Evolutionary conservation across 2,797 vertebrate species (phyloP).

Genomic region (Enteromius treurensis): DNA sequence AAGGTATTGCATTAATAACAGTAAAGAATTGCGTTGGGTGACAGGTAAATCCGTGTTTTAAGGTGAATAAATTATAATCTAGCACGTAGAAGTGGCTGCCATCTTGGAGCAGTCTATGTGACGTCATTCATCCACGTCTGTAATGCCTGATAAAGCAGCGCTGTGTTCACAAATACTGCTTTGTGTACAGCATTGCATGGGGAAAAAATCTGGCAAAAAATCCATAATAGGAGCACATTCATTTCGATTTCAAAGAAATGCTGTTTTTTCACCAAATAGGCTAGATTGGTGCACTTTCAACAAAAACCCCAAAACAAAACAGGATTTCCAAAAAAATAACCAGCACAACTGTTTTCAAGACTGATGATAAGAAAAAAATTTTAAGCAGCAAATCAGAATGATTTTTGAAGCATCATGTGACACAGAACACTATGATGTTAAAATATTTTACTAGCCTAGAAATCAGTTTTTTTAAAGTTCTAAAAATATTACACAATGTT

Average conservation of each 20-base stretch:
- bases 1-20: neutral
- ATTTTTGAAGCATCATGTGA: constrained; percentile 1
- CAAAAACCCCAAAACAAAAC: neutral
- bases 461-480: neutral
- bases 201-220: too few relatives aligned
- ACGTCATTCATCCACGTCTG: too few relatives aligned
- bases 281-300: neutral
- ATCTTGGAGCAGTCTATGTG: too few relatives aligned
- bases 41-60: constrained; percentile 1
- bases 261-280: neutral
- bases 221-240: too few relatives aligned
- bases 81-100: neutral
- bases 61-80: neutral
- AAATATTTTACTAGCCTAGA: neutral
- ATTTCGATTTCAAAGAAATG: neutral
- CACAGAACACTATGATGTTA: neutral
- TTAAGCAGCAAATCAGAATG: neutral
- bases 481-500: neutral
- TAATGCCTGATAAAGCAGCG: too few relatives aligned
- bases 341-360: neutral
- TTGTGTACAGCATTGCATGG: too few relatives aligned
- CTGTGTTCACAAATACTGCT: too few relatives aligned
- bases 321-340: neutral
- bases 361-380: neutral
- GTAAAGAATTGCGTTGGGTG: neutral